A percentile compares a stretch with the other conserved stretches of the same genome.
phyloP scores from a whole-genome alignment of 2,797 vertebrate species.

The Acanthis flammea region DNA sequence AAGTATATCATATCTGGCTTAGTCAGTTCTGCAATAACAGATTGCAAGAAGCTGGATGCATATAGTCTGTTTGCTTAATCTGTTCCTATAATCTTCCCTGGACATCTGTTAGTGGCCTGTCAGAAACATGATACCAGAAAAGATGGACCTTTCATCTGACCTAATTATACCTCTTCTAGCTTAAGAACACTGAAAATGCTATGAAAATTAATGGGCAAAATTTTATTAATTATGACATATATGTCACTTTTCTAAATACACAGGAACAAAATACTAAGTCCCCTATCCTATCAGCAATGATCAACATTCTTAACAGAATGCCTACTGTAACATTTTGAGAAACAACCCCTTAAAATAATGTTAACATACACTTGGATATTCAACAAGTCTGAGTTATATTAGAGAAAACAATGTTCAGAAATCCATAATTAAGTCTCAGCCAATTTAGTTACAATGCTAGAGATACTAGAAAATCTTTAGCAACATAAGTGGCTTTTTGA shows the following conservation, averaged over 20 bases:
- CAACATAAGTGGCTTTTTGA: not conserved
- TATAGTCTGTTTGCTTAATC: not conserved
- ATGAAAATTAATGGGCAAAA: not conserved
- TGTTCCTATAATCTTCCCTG: not conserved
- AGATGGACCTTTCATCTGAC: not conserved
- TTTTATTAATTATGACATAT: not conserved
- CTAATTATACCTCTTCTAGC: not conserved
- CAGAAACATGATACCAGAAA: not conserved
- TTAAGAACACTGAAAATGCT: not conserved
- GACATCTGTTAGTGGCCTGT: constrained; percentile 32
- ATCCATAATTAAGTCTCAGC: not conserved
- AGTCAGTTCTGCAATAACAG: not conserved
- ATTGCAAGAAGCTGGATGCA: not conserved
- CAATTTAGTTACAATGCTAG: not conserved
- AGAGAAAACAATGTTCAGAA: not conserved
- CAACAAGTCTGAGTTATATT: not conserved
- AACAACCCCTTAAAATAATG: not conserved
- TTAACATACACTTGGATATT: not conserved
- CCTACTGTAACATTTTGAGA: not conserved
- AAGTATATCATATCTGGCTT: not conserved
- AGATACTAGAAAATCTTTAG: not conserved
- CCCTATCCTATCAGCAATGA: not conserved
- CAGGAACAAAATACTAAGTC: not conserved
- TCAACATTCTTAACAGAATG: not conserved
- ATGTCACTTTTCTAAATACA: not conserved